These are phyloP conservation scores for Hypomecis atomaria DNA, from an alignment of 2,888 invertebrate species.

Conservation along the genomic window DNA sequence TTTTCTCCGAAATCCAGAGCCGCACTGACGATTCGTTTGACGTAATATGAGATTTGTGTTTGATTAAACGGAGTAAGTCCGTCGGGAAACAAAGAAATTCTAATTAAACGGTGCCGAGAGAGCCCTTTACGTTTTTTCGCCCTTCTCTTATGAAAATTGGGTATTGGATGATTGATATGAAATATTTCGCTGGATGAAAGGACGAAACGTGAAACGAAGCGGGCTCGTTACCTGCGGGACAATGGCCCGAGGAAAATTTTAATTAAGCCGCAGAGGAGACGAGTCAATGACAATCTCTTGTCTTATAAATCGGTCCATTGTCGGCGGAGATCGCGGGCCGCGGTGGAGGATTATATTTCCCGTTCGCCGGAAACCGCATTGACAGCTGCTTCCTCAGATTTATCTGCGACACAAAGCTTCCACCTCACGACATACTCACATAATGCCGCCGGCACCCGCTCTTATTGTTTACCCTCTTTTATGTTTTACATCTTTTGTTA, in stretches of 20 bases:
- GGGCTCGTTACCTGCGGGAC: neutral
- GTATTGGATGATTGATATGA: slow-evolving; percentile 17
- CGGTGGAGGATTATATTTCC: neutral
- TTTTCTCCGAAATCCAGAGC: slow-evolving; percentile 6
- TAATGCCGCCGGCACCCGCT: neutral
- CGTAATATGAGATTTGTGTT: slow-evolving; percentile 28
- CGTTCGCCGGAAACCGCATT: slow-evolving; percentile 1
- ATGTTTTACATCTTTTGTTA: slow-evolving; percentile 1
- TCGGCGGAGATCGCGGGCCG: neutral
- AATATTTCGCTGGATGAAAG: neutral
- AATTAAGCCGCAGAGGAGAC: neutral
- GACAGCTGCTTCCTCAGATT: slow-evolving; percentile 1
- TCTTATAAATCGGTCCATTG: neutral
- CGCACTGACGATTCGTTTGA: slow-evolving; percentile 1
- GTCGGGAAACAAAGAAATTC: slow-evolving; percentile 31
- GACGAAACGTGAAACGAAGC: neutral
- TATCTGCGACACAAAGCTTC: neutral
- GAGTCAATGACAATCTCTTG: neutral
- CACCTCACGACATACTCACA: neutral
- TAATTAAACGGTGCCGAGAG: slow-evolving; percentile 34
- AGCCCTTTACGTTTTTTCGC: slow-evolving; percentile 20
- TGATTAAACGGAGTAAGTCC: slow-evolving; percentile 29
- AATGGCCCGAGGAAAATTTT: neutral
- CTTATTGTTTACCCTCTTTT: neutral
- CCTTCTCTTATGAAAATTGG: slow-evolving; percentile 15